A percentile compares a stretch with the other conserved stretches of the same genome.
Evolutionary conservation across 2,797 vertebrate species (phyloP).

Genomic region (Podarcis lilfordi): DNA sequence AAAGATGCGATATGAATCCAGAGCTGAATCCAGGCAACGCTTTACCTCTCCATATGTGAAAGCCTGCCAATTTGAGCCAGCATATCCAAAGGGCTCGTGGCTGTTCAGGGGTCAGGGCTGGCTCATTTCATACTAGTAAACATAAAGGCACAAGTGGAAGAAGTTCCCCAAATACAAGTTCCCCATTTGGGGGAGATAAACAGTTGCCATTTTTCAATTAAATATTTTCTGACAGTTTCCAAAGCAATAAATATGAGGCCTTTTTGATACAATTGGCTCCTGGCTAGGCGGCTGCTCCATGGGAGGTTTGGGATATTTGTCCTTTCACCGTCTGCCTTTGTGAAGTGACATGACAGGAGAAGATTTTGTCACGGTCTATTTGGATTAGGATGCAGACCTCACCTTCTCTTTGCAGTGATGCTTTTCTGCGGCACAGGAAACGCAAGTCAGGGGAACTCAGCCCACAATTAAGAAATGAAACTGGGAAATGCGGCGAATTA

Average conservation of each 20-base stretch:
- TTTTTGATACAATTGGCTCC: slow-evolving; percentile 31
- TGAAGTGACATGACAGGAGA: slow-evolving; percentile 59
- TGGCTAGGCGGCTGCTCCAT: slow-evolving; percentile 3
- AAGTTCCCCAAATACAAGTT: background rate
- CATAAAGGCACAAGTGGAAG: background rate
- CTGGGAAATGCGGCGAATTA: slow-evolving; percentile 81
- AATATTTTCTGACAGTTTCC: slow-evolving; percentile 3
- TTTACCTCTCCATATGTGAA: background rate
- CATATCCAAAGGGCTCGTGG: background rate
- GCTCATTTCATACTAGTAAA: background rate
- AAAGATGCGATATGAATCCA: background rate
- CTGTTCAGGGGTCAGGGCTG: background rate
- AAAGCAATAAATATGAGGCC: background rate
- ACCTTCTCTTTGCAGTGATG: slow-evolving; percentile 2
- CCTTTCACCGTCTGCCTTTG: slow-evolving; percentile 60
- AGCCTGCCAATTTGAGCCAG: background rate
- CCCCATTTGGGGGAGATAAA: background rate
- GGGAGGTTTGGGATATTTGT: slow-evolving; percentile 38
- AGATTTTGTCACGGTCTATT: slow-evolving; percentile 54
- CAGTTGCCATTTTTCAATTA: background rate
- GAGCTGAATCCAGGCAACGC: background rate
- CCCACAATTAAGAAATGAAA: slow-evolving; percentile 68
- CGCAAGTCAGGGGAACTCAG: slow-evolving; percentile 16
- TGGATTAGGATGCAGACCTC: slow-evolving; percentile 46
- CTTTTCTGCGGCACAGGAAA: slow-evolving; percentile 43